Evolutionary conservation across 2,113 vertebrate species (phyloP).

Genomic region (Phyllopteryx taeniolatus): DNA sequence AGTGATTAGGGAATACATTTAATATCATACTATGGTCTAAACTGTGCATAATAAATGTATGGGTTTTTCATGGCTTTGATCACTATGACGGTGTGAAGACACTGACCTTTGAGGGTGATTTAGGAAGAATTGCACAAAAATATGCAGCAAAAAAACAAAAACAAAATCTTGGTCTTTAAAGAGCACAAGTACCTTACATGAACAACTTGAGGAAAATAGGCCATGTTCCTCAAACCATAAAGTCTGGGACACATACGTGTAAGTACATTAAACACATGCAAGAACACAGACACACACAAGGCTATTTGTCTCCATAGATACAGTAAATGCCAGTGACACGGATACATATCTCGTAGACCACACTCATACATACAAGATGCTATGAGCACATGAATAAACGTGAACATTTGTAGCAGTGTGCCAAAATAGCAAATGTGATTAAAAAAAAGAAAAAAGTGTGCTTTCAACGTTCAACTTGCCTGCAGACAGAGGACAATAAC

Average conservation of each 20-base stretch:
- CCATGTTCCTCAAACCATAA: neutral
- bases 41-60: too few species aligned
- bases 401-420: neutral
- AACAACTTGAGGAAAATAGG: neutral
- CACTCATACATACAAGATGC: neutral
- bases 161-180: too few species aligned
- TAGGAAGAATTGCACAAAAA: too few species aligned
- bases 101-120: too few species aligned
- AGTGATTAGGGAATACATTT: too few species aligned
- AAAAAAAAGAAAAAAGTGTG: neutral
- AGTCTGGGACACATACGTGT: neutral
- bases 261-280: constrained; percentile 3
- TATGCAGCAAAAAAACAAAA: too few species aligned
- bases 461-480: constrained; percentile 3
- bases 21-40: too few species aligned
- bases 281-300: constrained; percentile 8
- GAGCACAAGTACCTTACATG: neutral
- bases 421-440: neutral
- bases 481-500: constrained; percentile 52
- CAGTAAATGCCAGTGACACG: neutral
- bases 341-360: neutral
- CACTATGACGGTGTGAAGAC: too few species aligned
- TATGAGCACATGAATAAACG: neutral
- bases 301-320: neutral
- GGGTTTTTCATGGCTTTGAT: too few species aligned